These are phyloP conservation scores for Nothura maculosa DNA, from an alignment of 2,797 vertebrate genomes.

Conservation along the genomic window DNA sequence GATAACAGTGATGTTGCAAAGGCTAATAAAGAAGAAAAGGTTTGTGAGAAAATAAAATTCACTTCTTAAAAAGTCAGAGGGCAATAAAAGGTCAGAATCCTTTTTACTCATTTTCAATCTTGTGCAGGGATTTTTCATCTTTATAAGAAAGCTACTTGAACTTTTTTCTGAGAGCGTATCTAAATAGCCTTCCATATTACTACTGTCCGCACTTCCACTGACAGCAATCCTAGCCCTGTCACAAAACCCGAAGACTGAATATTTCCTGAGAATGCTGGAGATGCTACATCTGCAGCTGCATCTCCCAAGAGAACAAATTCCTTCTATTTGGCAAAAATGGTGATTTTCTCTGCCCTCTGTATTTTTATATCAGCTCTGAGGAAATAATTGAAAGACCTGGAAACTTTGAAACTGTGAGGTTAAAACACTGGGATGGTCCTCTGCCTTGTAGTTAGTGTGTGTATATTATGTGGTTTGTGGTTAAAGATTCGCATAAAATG, in stretches of 20 bases:
- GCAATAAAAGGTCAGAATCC: background rate
- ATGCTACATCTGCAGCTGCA: background rate
- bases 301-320: background rate
- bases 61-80: background rate
- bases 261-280: background rate
- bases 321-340: background rate
- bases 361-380: background rate
- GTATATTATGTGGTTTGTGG: background rate
- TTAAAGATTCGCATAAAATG: background rate
- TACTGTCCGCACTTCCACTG: background rate
- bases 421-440: background rate
- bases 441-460: background rate
- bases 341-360: background rate
- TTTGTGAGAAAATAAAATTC: background rate
- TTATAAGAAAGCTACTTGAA: background rate
- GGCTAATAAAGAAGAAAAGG: background rate
- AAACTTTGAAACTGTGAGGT: background rate
- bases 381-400: background rate
- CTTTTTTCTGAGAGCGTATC: background rate
- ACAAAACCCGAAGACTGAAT: background rate
- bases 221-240: background rate
- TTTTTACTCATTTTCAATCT: background rate
- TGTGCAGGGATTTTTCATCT: background rate
- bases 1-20: too few relatives aligned
- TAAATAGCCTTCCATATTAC: background rate